Base-by-base conservation (phyloP, 2,888 invertebrate genomes). In the Drosophila picticornis region DNA sequence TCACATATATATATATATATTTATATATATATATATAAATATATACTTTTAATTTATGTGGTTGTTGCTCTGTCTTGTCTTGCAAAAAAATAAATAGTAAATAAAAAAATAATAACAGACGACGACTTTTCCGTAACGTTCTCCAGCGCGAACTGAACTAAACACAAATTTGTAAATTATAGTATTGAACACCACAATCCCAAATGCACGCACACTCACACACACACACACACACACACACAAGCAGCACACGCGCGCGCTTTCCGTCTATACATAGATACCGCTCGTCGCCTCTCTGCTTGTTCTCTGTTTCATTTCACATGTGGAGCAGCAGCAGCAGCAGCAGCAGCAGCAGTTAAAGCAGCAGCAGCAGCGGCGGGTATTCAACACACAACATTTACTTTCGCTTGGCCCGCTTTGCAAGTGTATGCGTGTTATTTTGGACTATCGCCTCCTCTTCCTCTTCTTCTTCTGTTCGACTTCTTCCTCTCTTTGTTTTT, bases 81-180 rank as follows among this genome's bases (percentile, higher is more conserved):
- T 27, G 63, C 48, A 38, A 53, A 63, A 60, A 58, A 32, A 71
- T 58, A 53, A 65, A 36, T 32, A 51, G 34, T n/a, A 48, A 67
- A 72, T 58, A 65, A 67, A 72, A 65, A 60, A 62, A 61, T 70
- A 68, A 74, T 65, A 81, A 75, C 67, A 71, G 75, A 70, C 74
- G 62, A 77, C 84, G 74, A 91, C 91, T 90, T 90, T 80, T 83
- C 90, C 77, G 85, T 81, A 86, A 80, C 80, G 86, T 83, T 84
- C 88, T 78, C 88, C 80, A 83, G 86, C 81, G 77, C 80, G 80
- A 83, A 91, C 91, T 91, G 90, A 90, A 80, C 77, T 75, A 63
- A 79, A 84, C 76, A 74, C 77, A 75, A 83, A 77, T 87, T 87
- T 84, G 86, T 80, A 81, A 87, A 84, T 83, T 86, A 84, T 88